phyloP scores from a whole-genome alignment of 2,113 vertebrate genomes.

The Alexandromys fortis region DNA sequence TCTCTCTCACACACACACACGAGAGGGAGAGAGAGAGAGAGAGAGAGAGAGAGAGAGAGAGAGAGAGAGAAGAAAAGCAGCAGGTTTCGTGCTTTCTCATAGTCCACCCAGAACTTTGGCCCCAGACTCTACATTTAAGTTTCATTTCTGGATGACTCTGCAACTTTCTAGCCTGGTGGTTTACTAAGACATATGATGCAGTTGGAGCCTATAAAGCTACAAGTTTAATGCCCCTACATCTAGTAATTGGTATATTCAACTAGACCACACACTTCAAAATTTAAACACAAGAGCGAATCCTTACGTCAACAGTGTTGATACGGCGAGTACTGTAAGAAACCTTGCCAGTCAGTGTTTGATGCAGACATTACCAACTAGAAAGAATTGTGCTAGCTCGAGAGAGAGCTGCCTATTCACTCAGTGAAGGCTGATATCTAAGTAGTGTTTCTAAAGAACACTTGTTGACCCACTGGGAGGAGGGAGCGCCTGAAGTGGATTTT shows the following conservation, averaged over 20 bases:
- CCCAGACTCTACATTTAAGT: not conserved
- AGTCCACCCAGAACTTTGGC: not conserved
- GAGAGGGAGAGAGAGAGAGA: too few relatives aligned
- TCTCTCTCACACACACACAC: not conserved
- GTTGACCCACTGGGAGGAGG: not conserved
- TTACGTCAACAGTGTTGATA: not conserved
- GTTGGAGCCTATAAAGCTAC: not conserved
- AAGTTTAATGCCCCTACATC: not conserved
- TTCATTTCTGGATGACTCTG: not conserved
- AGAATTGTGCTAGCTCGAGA: not conserved
- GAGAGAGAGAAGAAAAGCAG: not conserved
- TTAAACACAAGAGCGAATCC: not conserved
- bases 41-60: too few relatives aligned
- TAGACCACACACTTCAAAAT: not conserved
- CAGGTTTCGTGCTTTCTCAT: not conserved
- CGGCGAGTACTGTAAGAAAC: not conserved
- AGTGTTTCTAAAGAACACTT: slow-evolving; percentile 18
- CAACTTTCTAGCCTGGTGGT: not conserved
- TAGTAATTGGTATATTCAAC: not conserved
- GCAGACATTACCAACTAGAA: not conserved
- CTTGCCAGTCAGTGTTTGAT: not conserved
- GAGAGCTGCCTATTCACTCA: not conserved
- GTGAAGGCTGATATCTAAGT: not conserved
- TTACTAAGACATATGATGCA: slow-evolving; percentile 28
- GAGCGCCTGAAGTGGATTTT: not conserved